These are phyloP conservation scores for Drosophila dunni DNA, from an alignment of 1,140 invertebrate species.

Conservation along the genomic window DNA sequence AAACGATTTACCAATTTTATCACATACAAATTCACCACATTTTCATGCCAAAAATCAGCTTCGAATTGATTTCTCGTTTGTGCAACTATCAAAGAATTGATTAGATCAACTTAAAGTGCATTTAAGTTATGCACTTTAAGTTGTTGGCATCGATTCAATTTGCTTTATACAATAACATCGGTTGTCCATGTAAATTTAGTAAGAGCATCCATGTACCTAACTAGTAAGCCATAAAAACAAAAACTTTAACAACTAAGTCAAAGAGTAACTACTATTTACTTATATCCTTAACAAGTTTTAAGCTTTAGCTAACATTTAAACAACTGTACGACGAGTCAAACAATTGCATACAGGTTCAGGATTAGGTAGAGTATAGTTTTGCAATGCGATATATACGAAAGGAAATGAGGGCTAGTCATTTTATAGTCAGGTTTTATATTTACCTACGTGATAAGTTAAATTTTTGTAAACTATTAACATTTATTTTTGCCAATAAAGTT, in stretches of 20 bases:
- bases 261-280: conserved; percentile 18
- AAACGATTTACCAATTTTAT: conserved; percentile 27
- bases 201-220: conserved; percentile 66
- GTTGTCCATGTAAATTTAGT: conserved; percentile 63
- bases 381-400: conserved; percentile 65
- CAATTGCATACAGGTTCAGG: conserved; percentile 46
- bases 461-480: conserved; percentile 67
- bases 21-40: conserved; percentile 2
- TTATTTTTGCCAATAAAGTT: conserved; percentile 78
- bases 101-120: conserved; percentile 44
- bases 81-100: conserved; percentile 15
- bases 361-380: conserved; percentile 45
- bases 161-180: conserved; percentile 51
- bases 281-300: conserved; percentile 33
- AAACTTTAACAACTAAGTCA: conserved; percentile 12
- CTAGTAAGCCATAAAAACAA: conserved; percentile 45
- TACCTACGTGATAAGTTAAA: conserved; percentile 64
- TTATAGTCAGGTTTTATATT: conserved; percentile 52
- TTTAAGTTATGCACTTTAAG: conserved; percentile 23
- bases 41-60: too few relatives aligned
- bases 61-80: conserved; percentile 50
- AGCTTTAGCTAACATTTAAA: conserved; percentile 44
- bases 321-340: conserved; percentile 34
- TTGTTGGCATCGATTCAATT: conserved; percentile 23
- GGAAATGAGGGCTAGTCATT: conserved; percentile 72